phyloP scores from a whole-genome alignment of 2,888 invertebrate genomes.

The Cryptocheilus praepositus region DNA sequence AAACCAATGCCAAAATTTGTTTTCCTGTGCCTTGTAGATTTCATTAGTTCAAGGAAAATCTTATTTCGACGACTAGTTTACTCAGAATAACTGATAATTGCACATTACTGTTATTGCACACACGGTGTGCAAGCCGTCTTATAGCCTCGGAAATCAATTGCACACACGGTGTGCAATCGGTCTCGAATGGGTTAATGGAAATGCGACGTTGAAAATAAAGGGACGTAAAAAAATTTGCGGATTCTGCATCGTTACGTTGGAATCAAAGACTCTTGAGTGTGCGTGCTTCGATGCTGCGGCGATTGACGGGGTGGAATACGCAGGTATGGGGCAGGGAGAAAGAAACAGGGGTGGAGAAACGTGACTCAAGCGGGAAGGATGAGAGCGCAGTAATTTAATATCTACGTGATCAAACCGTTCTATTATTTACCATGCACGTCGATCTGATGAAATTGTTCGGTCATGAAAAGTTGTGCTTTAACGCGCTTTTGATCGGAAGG shows the following conservation, averaged over 20 bases:
- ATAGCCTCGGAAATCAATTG: no score
- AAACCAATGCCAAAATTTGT: no score
- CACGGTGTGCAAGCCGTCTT: no score
- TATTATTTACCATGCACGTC: slow-evolving; percentile 43
- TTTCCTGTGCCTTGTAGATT: no score
- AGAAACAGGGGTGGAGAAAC: slow-evolving; percentile 1
- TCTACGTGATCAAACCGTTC: slow-evolving; percentile 44
- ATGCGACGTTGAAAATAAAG: no score
- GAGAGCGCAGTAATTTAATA: slow-evolving; percentile 45
- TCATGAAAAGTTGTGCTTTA: slow-evolving; percentile 48
- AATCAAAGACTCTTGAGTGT: slow-evolving; percentile 22
- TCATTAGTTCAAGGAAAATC: no score
- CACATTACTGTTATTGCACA: no score
- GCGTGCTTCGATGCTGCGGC: not conserved
- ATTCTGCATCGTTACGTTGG: slow-evolving; percentile 22
- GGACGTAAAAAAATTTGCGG: no score
- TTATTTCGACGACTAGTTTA: no score
- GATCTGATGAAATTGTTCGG: slow-evolving; percentile 36
- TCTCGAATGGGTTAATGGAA: no score
- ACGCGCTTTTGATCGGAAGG: slow-evolving; percentile 33
- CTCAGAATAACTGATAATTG: no score
- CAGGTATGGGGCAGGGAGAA: not conserved
- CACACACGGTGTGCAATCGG: no score
- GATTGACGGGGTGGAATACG: not conserved
- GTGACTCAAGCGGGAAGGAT: not conserved